Base-by-base conservation (phyloP, 2,113 vertebrate genomes). In the Macquaria australasica region DNA sequence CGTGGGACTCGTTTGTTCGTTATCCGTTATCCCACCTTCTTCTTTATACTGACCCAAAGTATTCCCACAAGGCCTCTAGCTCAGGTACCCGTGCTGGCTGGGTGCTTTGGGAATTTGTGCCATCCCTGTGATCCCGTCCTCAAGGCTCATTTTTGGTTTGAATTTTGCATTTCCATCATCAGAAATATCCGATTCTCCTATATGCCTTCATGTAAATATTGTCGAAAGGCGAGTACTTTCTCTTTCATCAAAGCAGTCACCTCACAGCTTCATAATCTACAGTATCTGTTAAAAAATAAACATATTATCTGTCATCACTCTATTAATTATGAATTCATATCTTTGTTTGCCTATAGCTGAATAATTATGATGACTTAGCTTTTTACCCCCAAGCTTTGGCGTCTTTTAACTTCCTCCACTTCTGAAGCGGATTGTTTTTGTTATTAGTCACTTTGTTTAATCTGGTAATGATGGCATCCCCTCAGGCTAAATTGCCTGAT, bases 401-500 rank as follows among this genome's bases (percentile, higher is more conserved):
- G 80, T 96, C 93, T 92, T 93, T 95, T 95, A 87, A 94, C 95
- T 95, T 93, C 89, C 82, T 92, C 83, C 69, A 82, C 92, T 91
- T 96, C 90, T 93, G 89, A 94, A 94, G 91, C 79, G 75, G 73
- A 94, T 88, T 91, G 89, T 92, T 91, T 94, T 94, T 82, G 84
- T 89, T 91, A 93, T 96, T 93, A 94, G 92, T 95, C 92, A 87
- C 92, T 94, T 95, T 95, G 95, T 96, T 96, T 94, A 92, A 93
- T 93, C 95, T 92, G 84, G 86, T 94, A 93, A 93, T 93, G 89
- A 94, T 91, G 90, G 89, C 88, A 87, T 94, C 87, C 82, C 90
- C 93, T 92, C 89, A 93, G 93, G 92, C 95, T 94, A 95, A 89
- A 91, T 34, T 92, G 86, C 89, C 89, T 94, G 86, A 88, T 89